Percentiles rank a stretch among this genome's conserved stretches.
Evolutionary conservation across 2,113 vertebrate species (phyloP).

Genomic region (Gallinago jamesoni): DNA sequence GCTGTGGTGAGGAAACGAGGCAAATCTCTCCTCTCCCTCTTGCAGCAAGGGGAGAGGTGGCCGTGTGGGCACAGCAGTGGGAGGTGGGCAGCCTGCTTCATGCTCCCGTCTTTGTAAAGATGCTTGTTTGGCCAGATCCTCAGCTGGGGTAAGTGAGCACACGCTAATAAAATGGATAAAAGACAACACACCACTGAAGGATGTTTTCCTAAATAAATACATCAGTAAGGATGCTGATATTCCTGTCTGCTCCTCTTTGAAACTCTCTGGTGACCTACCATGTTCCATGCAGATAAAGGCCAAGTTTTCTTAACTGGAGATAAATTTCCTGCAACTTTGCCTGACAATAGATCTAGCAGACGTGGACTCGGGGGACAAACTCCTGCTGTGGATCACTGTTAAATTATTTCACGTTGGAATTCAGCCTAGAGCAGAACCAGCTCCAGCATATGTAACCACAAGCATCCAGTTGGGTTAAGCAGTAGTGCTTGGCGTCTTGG

Average conservation of each 20-base stretch:
- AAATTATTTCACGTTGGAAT: not conserved
- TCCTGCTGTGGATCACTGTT: not conserved
- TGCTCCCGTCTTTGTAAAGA: not conserved
- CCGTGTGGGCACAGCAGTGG: not conserved
- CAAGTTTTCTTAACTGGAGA: not conserved
- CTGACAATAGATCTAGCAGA: not conserved
- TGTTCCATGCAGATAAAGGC: not conserved
- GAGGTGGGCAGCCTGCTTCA: not conserved
- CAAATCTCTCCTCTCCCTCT: not conserved
- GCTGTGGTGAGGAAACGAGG: not conserved
- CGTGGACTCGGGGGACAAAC: not conserved
- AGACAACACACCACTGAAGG: not conserved
- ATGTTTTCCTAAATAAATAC: not conserved
- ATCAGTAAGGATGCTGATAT: not conserved
- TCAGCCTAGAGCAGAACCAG: not conserved
- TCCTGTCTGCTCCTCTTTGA: not conserved
- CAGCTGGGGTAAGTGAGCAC: not conserved
- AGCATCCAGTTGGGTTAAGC: not conserved
- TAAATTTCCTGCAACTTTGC: not conserved
- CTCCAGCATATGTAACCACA: not conserved
- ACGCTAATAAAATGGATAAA: not conserved
- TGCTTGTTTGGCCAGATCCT: not conserved
- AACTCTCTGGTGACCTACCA: not conserved
- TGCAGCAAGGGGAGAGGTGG: not conserved
- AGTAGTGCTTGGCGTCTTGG: not conserved